These are phyloP conservation scores for Hemaris fuciformis DNA, from an alignment of 2,888 invertebrate species.

Conservation along the genomic window DNA sequence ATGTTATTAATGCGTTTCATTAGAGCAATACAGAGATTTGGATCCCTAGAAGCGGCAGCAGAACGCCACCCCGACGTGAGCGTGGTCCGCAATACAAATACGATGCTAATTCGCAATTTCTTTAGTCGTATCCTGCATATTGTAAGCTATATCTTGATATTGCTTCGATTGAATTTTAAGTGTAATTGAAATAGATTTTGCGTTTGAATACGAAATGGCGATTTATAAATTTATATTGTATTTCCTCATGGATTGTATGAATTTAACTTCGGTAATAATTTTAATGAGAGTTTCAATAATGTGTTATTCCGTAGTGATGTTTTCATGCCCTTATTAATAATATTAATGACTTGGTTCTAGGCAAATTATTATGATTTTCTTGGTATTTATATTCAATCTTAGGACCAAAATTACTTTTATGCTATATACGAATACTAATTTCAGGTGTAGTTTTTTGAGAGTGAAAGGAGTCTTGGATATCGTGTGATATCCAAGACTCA, in stretches of 20 bases:
- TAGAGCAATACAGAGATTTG: conserved; percentile 32
- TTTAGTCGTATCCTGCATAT: not conserved
- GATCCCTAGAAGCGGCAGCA: conserved; percentile 31
- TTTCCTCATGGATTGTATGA: conserved; percentile 14
- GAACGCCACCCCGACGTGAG: not conserved
- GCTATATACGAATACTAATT: no score
- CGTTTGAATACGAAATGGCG: conserved; percentile 5
- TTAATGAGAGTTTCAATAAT: not conserved
- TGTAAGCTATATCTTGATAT: not conserved
- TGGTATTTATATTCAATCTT: no score
- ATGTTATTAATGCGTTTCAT: conserved; percentile 56
- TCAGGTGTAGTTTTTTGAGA: no score
- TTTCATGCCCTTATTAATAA: no score
- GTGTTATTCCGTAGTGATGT: no score
- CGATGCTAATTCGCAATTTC: not conserved
- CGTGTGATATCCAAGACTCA: no score
- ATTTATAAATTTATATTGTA: not conserved
- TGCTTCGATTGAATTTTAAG: conserved; percentile 4
- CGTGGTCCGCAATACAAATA: not conserved
- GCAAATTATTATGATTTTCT: no score
- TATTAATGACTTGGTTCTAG: no score
- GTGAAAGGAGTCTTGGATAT: no score
- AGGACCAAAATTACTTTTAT: no score
- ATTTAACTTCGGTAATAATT: not conserved
- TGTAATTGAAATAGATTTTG: not conserved